Conservation (phyloP, 2,113 vertebrate species). For the Toxotes chatareus region DNA sequence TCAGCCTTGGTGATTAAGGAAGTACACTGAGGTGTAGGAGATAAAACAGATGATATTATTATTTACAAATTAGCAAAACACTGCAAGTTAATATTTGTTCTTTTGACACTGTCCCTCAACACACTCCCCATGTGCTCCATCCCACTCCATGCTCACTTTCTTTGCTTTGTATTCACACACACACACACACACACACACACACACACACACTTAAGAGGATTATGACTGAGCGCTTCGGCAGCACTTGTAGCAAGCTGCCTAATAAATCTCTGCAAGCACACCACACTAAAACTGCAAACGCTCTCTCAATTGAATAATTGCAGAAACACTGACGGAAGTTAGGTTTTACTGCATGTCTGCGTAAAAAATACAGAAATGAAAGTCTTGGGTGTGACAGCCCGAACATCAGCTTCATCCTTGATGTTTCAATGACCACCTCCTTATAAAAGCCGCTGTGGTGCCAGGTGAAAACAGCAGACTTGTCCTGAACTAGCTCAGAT, state of each 20-base stretch:
- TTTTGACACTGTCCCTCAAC: not conserved
- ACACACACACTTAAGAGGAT: conserved; percentile 64
- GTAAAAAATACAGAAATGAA: conserved; percentile 13
- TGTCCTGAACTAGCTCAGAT: conserved; percentile 10
- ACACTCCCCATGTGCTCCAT: not conserved
- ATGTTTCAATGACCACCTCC: conserved; percentile 23
- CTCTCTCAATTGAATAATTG: conserved; percentile 7
- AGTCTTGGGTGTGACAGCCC: not conserved
- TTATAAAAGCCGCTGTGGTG: conserved; percentile 22
- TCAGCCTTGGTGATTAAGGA: conserved; percentile 3
- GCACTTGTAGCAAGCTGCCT: conserved; percentile 47
- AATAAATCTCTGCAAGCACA: conserved; percentile 49
- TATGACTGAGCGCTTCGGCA: conserved; percentile 57
- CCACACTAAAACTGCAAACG: not conserved
- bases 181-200: conserved; percentile 23
- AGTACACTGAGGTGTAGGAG: not conserved
- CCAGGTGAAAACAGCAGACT: conserved; percentile 18
- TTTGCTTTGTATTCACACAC: conserved; percentile 48
- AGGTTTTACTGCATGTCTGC: not conserved
- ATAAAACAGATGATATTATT: not conserved
- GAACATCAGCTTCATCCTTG: not conserved
- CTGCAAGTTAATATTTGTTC: not conserved
- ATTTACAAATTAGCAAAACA: not conserved
- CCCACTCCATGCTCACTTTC: conserved; percentile 21
- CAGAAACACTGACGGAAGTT: conserved; percentile 3